Evolutionary conservation across 2,113 vertebrate species (phyloP).

Genomic region (Chionodraco myersi): DNA sequence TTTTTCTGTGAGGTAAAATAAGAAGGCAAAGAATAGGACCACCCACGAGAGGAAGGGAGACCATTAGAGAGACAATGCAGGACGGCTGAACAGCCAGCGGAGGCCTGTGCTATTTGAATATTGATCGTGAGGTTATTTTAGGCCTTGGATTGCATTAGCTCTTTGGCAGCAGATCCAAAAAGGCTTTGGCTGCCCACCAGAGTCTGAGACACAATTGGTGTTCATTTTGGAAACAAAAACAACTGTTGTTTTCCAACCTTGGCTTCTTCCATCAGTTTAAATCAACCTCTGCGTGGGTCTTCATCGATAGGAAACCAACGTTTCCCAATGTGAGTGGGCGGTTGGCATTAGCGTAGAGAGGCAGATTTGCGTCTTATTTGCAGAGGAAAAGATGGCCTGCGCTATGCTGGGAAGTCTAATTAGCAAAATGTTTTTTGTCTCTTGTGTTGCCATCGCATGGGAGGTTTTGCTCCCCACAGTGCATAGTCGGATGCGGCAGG

Average conservation of each 20-base stretch:
- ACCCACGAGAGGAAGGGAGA: constrained; percentile 18
- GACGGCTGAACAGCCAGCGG: constrained; percentile 39
- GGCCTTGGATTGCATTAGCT: constrained; percentile 57
- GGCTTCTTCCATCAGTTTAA: constrained; percentile 37
- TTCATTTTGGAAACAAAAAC: constrained; percentile 60
- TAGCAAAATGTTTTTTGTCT: constrained; percentile 39
- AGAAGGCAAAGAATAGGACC: constrained; percentile 5
- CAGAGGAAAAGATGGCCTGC: constrained; percentile 19
- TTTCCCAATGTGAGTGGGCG: constrained; percentile 40
- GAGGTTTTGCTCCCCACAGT: constrained; percentile 32
- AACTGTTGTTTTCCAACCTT: constrained; percentile 56
- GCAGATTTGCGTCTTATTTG: constrained; percentile 34
- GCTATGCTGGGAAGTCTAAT: constrained; percentile 30
- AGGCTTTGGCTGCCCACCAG: constrained; percentile 60
- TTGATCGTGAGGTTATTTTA: constrained; percentile 67
- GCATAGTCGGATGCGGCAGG: constrained; percentile 51
- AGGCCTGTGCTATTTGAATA: constrained; percentile 63
- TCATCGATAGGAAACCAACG: constrained; percentile 26
- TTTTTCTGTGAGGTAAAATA: constrained; percentile 11
- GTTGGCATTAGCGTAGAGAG: constrained; percentile 1
- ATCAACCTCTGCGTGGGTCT: constrained; percentile 24
- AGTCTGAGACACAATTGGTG: constrained; percentile 38
- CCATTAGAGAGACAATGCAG: constrained; percentile 11
- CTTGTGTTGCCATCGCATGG: constrained; percentile 22
- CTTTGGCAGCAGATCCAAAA: constrained; percentile 69